Evolutionary conservation across 2,888 invertebrate genomes (phyloP), one percentile per base, ranked within the genome.

Genomic region (Caenorhabditis sinica): DNA sequence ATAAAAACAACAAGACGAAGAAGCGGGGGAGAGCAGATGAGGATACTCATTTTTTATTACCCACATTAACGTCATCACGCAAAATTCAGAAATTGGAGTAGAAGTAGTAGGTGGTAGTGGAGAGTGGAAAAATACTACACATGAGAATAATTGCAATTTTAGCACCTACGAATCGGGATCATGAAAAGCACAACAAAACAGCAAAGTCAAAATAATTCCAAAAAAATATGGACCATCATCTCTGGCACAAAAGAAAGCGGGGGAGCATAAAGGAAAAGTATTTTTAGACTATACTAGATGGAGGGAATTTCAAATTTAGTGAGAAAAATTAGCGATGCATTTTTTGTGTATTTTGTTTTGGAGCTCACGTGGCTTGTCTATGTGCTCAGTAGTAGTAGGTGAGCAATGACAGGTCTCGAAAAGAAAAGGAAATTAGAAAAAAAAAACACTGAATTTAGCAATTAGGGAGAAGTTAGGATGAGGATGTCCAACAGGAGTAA

Each of bases 51-150:
- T 40, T n/a, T 40, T 65, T 30, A 65, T 30, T 65, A 43, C 65
- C n/a, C 65, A 45, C 61, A 61, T 61, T 61, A 61, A 65, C 65
- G 65, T 65, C 65, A 65, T 65, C 63, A 43, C 63, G 63, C 25
- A 45, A 0, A 45, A 65, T 65, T 65, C 65, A 25, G 45, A 65
- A 65, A 65, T 65, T 65, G 43, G 45, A 65, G 65, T 49, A 15
- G 43, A 20, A 40, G 40, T 40, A 11, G 40, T 45, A 4, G 43
- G 40, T 43, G 20, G 60, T 20, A 23, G 63, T 20, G 40, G 36
- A 20, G 28, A 9, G n/a, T 8, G 15, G 30, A 36, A 40, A 45
- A 11, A 9, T 30, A 45, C 45, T 28, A 65, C 9, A 45, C 45
- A 45, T 30, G 30, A 36, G 68, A 51, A 68, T 68, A 68, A 68